A percentile compares a stretch with the other conserved stretches of the same genome.
Conservation (phyloP, 1,140 invertebrate species). For the Heliconius nattereri region DNA sequence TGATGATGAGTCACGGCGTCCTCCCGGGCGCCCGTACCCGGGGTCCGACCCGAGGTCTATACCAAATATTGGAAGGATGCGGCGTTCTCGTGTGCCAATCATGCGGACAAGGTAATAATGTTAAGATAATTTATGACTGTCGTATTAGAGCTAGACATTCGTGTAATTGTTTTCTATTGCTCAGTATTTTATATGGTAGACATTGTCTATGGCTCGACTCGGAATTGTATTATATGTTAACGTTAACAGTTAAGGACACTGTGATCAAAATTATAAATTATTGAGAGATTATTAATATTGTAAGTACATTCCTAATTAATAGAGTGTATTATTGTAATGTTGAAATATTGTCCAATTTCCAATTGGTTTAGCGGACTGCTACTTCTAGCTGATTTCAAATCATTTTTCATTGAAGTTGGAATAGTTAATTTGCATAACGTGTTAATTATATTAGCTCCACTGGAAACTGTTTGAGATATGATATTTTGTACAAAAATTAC, state of each 20-base stretch:
- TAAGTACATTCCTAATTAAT: slow-evolving; percentile 80
- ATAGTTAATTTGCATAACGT: slow-evolving; percentile 70
- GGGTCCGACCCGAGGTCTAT: slow-evolving; percentile 43
- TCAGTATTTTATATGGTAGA: slow-evolving; percentile 78
- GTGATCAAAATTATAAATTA: slow-evolving; percentile 82
- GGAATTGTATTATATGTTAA: slow-evolving; percentile 79
- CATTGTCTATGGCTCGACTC: slow-evolving; percentile 67
- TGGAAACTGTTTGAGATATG: slow-evolving; percentile 67
- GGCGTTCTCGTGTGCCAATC: slow-evolving; percentile 72
- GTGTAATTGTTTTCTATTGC: slow-evolving; percentile 78
- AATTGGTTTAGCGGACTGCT: slow-evolving; percentile 41
- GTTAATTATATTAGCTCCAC: slow-evolving; percentile 66
- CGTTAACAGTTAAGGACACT: slow-evolving; percentile 80
- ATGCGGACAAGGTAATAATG: slow-evolving; percentile 74
- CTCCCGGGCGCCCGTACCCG: slow-evolving; percentile 47
- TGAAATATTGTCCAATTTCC: slow-evolving; percentile 70
- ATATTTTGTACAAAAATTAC: slow-evolving; percentile 81
- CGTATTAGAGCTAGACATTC: slow-evolving; percentile 65
- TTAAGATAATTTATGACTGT: slow-evolving; percentile 74
- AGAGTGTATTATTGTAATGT: slow-evolving; percentile 76
- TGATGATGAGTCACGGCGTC: slow-evolving; percentile 70
- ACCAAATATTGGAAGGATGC: slow-evolving; percentile 76
- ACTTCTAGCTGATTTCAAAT: slow-evolving; percentile 56
- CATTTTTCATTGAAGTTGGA: slow-evolving; percentile 62
- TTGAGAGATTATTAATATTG: slow-evolving; percentile 80